phyloP scores from a whole-genome alignment of 2,888 invertebrate genomes.

The Rhingia campestris region DNA sequence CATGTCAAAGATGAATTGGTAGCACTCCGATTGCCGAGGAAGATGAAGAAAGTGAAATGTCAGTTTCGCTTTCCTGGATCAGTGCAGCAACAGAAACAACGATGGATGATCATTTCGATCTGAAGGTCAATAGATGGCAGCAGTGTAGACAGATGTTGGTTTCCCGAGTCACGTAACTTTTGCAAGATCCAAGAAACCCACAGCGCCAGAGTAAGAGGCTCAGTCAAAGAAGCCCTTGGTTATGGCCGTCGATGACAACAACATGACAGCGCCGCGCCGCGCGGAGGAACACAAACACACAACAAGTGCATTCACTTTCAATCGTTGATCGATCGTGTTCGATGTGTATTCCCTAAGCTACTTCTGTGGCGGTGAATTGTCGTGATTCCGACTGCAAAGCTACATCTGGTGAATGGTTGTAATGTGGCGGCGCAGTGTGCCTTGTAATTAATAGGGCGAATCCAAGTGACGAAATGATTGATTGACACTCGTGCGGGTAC shows the following conservation, averaged over 20 bases:
- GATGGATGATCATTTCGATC: conserved; percentile 37
- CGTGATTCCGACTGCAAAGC: conserved; percentile 25
- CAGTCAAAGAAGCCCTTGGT: conserved; percentile 53
- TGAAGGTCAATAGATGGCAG: conserved; percentile 69
- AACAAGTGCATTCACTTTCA: conserved; percentile 69
- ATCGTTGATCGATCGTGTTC: conserved; percentile 44
- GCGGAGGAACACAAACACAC: not conserved
- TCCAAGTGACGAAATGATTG: conserved; percentile 71
- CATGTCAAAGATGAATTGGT: conserved; percentile 39
- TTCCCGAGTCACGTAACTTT: conserved; percentile 58
- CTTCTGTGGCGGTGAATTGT: conserved; percentile 1
- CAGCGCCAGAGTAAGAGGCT: conserved; percentile 46
- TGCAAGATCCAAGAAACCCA: not conserved
- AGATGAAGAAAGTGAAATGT: conserved; percentile 66
- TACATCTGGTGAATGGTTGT: conserved; percentile 47
- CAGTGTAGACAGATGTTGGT: conserved; percentile 56
- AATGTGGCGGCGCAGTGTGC: conserved; percentile 22
- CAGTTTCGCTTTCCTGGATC: conserved; percentile 67
- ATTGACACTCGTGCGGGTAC: conserved; percentile 69
- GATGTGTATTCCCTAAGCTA: conserved; percentile 8
- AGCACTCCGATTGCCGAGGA: not conserved
- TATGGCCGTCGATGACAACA: not conserved
- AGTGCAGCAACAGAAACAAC: conserved; percentile 10
- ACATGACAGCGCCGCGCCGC: not conserved
- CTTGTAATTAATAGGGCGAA: conserved; percentile 68